Percentiles rank a stretch among this genome's conserved stretches.
phyloP scores from a whole-genome alignment of 2,888 invertebrate species.

The Eugnorisma glareosa region DNA sequence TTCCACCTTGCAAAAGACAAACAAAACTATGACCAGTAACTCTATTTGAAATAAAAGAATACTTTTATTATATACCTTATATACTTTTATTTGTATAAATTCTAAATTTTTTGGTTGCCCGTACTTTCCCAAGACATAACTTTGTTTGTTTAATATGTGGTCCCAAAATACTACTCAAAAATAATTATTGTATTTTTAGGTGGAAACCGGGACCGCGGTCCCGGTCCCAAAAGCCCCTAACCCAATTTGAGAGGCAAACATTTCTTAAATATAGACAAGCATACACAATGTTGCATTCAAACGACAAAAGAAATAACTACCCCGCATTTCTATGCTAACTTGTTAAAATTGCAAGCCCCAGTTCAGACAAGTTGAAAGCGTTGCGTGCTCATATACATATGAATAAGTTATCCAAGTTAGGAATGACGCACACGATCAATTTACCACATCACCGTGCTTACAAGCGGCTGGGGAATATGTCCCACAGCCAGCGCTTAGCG shows the following conservation, averaged over 20 bases:
- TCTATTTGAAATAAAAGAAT: too few relatives aligned
- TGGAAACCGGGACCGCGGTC: too few relatives aligned
- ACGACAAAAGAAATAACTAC: conserved; percentile 12
- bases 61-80: too few relatives aligned
- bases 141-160: too few relatives aligned
- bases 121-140: too few relatives aligned
- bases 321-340: conserved; percentile 13
- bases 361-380: conserved; percentile 14
- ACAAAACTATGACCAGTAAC: background rate
- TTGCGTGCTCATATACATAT: conserved; percentile 35
- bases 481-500: background rate
- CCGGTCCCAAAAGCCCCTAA: too few relatives aligned
- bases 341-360: conserved; percentile 21
- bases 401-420: conserved; percentile 53
- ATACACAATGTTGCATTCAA: conserved; percentile 10
- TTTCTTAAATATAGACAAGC: background rate
- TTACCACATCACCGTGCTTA: conserved; percentile 14
- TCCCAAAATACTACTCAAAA: too few relatives aligned
- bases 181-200: too few relatives aligned
- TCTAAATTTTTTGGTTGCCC: too few relatives aligned
- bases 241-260: too few relatives aligned
- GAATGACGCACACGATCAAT: conserved; percentile 41
- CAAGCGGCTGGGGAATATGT: background rate
- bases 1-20: background rate
- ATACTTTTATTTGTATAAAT: too few relatives aligned